Evolutionary conservation across 2,113 vertebrate species (phyloP), one percentile per base, ranked within the genome.

Genomic region (Mus pahari): DNA sequence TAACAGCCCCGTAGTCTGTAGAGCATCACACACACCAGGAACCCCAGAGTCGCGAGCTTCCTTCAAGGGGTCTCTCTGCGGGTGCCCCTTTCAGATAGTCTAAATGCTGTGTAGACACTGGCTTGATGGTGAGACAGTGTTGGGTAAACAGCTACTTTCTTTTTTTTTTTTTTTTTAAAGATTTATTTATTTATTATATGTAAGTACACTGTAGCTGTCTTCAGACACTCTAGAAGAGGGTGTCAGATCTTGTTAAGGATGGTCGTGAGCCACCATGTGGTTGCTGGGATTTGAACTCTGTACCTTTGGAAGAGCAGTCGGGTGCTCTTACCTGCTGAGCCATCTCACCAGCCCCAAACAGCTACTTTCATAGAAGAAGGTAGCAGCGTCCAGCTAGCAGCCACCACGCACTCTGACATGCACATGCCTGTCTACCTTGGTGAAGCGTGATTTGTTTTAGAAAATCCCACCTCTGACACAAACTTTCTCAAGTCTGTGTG

Each of bases 361-460:
- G 53, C n/a, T 22, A 19, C 70, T 77, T 13, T 22, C 28, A 0
- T 1, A 0, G 22, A 39, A 19, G 33, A 14, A 24, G 68, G 12
- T 26, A 11, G 2, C 31, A 17, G 4, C 28, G 16, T 70, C 90
- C 39, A 78, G 26, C n/a, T 7, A 33, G 82, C 1, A 0, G 7
- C 39, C 50, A 7, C 62, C 4, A 1, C 3, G 26, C 4, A 0
- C 26, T 7, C 36, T 19, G 1, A 19, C 36, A 0, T 6, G 9
- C 19, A 9, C n/a, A 1, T 3, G 0, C 74, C 14, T 5, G 42
- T 45, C 53, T 53, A 74, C 79, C 79, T 62, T 55, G 82, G 33
- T 5, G 48, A 89, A 66, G 62, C 71, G 8, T 20, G 74, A 6
- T n/a, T 16, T 0, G 12, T 10, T 31, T n/a, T 24, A 24, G 8